Evolutionary conservation across 2,797 vertebrate genomes (phyloP).

Genomic region (Ispidina picta): DNA sequence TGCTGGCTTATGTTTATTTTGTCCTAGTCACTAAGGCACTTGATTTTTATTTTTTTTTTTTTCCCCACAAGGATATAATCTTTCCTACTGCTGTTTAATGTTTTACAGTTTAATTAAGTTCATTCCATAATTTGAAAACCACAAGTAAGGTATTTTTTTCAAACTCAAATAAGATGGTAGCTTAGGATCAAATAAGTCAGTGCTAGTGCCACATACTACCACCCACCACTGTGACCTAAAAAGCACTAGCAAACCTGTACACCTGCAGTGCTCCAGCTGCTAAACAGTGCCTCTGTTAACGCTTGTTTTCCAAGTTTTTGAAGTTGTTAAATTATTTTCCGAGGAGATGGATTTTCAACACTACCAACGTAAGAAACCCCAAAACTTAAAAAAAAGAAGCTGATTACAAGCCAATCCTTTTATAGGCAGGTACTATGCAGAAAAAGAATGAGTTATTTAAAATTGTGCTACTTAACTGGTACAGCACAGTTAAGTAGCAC

Average conservation of each 20-base stretch:
- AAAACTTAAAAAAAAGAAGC: background rate
- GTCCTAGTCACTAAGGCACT: slow-evolving; percentile 21
- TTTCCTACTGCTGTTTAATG: slow-evolving; percentile 64
- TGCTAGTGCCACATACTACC: slow-evolving; percentile 12
- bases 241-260: background rate
- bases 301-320: background rate
- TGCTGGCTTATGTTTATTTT: slow-evolving; percentile 60
- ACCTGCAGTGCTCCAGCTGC: slow-evolving; percentile 23
- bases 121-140: slow-evolving; percentile 65
- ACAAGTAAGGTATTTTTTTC: slow-evolving; percentile 21
- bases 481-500: background rate
- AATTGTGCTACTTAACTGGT: background rate
- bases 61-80: slow-evolving; percentile 36
- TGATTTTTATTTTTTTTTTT: slow-evolving; percentile 16
- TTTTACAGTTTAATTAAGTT: slow-evolving; percentile 71
- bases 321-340: background rate
- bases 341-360: background rate
- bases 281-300: background rate
- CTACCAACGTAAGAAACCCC: background rate
- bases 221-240: slow-evolving; percentile 26
- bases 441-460: slow-evolving; percentile 3
- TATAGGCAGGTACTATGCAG: background rate
- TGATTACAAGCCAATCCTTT: background rate
- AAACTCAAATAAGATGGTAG: slow-evolving; percentile 54
- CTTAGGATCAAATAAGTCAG: slow-evolving; percentile 61